Percentiles rank a stretch among this genome's conserved stretches.
phyloP scores from a whole-genome alignment of 2,888 invertebrate species.

The Mimachlamys varia region DNA sequence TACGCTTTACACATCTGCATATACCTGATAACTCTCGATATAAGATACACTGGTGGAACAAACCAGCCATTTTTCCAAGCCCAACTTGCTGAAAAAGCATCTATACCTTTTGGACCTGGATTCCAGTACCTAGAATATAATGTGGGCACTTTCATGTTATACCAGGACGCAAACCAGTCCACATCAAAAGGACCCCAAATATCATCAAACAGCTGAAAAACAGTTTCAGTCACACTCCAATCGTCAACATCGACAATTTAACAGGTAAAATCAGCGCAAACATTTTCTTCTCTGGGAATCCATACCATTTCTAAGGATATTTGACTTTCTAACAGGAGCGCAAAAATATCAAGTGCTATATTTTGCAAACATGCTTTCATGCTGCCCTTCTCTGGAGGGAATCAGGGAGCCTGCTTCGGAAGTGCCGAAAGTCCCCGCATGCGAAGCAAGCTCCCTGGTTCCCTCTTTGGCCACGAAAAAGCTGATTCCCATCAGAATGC shows the following conservation, averaged over 20 bases:
- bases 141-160: constrained; percentile 53
- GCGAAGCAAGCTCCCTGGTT: neutral
- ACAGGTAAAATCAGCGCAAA: constrained; percentile 53
- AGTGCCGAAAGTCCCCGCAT: neutral
- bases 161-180: constrained; percentile 55
- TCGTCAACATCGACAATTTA: constrained; percentile 55
- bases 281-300: constrained; percentile 54
- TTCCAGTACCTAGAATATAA: constrained; percentile 54
- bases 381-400: constrained; percentile 54
- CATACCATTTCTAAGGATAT: constrained; percentile 44
- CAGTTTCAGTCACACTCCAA: constrained; percentile 52
- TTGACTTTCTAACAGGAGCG: neutral
- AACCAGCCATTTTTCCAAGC: no score
- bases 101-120: neutral
- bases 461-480: neutral
- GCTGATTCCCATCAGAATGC: neutral
- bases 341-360: no score
- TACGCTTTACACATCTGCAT: neutral
- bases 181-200: constrained; percentile 53
- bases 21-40: no score
- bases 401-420: no score
- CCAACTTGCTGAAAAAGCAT: no score
- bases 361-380: constrained; percentile 42
- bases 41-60: no score
- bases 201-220: constrained; percentile 50